Evolutionary conservation across 2,113 vertebrate species (phyloP), one percentile per base, ranked within the genome.

Genomic region (Pampusana beccarii): DNA sequence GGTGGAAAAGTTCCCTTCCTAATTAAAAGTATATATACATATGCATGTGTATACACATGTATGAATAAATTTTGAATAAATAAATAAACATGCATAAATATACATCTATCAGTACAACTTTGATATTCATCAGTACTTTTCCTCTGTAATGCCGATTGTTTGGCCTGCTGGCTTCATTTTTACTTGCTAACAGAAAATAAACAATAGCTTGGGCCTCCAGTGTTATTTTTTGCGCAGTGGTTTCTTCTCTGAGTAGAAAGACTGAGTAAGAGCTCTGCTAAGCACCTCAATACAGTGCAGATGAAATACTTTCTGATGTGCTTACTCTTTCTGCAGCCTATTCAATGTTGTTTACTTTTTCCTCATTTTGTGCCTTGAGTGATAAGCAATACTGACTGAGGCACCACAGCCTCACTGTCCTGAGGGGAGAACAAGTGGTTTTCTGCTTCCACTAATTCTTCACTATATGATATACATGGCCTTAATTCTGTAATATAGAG

Each of bases 361-460:
- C 16, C 15, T 88, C 42, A 78, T 74, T 80, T 60, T 64, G 11
- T 67, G n/a, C 38, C 42, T 78, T 62, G 77, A 90, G 67, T 53
- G 67, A 90, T 88, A 95, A 86, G 50, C 67, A 92, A 62, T 11
- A 92, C 33, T 6, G 21, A 96, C 58, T 44, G 69, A 96, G 34
- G 50, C 78, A 88, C 28, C 36, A 62, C 26, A 60, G 77, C 31
- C 48, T 81, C 82, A 38, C 64, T 90, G 87, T 69, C 82, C 64
- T 62, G 44, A 79, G n/a, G 82, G 65, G 18, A 86, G 48, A 91
- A 75, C 34, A 86, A 61, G 80, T 81, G 80, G 56, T 64, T 93
- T 86, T 92, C 61, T 71, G 57, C 53, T 90, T 95, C 60, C 61
- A 64, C 6, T 11, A 65, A 67, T 58, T 77, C 48, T 93, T 83